A percentile compares a stretch with the other conserved stretches of the same genome.
Conservation (phyloP, 2,888 invertebrate species). For the Pediacus dermestoides region DNA sequence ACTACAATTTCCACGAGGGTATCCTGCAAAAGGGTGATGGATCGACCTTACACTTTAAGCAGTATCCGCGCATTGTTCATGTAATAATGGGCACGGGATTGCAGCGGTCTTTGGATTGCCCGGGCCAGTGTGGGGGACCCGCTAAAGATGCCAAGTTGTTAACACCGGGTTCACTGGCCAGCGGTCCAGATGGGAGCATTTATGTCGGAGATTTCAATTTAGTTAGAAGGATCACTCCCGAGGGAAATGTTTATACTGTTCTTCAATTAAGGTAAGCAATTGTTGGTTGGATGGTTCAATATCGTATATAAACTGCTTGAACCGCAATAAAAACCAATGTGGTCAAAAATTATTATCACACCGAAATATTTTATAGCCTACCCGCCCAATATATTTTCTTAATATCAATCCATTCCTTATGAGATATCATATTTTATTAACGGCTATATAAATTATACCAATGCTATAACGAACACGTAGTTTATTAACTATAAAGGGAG, state of each 20-base stretch:
- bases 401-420: too few species aligned
- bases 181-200: slow-evolving; percentile 93
- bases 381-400: too few species aligned
- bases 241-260: slow-evolving; percentile 85
- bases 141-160: slow-evolving; percentile 83
- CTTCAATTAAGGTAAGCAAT: slow-evolving; percentile 72
- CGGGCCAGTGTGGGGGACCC: slow-evolving; percentile 80
- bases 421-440: too few species aligned
- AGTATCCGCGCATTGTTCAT: slow-evolving; percentile 84
- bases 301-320: too few species aligned
- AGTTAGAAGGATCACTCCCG: slow-evolving; percentile 84
- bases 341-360: too few species aligned
- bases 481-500: too few species aligned
- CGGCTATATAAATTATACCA: too few species aligned
- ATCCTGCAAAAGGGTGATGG: slow-evolving; percentile 94
- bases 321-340: too few species aligned
- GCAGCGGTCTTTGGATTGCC: slow-evolving; percentile 79
- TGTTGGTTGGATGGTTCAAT: too few species aligned
- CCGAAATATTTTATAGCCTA: too few species aligned
- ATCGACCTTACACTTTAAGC: slow-evolving; percentile 88
- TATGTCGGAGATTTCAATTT: slow-evolving; percentile 97
- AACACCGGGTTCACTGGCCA: slow-evolving; percentile 90
- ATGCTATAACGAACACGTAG: too few species aligned
- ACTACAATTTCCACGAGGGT: slow-evolving; percentile 97
- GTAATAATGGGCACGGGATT: slow-evolving; percentile 91